phyloP scores from a whole-genome alignment of 2,888 invertebrate species.

The Odontothrips loti region DNA sequence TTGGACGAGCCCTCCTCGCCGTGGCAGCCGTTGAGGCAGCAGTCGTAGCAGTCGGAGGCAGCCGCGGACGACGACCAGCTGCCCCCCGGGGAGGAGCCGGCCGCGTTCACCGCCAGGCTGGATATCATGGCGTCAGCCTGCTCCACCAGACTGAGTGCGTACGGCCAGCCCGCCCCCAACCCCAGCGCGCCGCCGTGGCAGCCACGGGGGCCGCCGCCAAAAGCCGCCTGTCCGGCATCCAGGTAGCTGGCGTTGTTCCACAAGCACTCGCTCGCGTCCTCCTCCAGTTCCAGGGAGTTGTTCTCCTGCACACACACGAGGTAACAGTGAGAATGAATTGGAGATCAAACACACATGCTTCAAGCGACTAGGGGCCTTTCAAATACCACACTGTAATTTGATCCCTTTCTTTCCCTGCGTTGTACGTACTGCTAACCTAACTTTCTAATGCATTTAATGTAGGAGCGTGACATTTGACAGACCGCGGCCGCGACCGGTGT shows the following conservation, averaged over 20 bases:
- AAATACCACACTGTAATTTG: too few relatives aligned
- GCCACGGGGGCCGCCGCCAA: slow-evolving; percentile 14
- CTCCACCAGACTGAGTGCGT: slow-evolving; percentile 44
- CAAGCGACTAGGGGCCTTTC: too few relatives aligned
- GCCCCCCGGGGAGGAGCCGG: slow-evolving; percentile 55
- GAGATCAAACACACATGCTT: neutral
- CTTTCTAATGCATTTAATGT: too few relatives aligned
- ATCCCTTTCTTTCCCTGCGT: too few relatives aligned
- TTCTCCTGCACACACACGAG: slow-evolving; percentile 65
- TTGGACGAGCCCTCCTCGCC: slow-evolving; percentile 57
- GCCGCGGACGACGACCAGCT: slow-evolving; percentile 53
- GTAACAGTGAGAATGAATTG: slow-evolving; percentile 45
- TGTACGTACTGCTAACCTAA: too few relatives aligned
- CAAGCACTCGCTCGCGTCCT: slow-evolving; percentile 67
- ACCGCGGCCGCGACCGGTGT: neutral
- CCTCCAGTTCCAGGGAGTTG: slow-evolving; percentile 66
- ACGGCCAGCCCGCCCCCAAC: slow-evolving; percentile 33
- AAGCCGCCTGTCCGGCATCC: slow-evolving; percentile 42
- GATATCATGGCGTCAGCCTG: slow-evolving; percentile 6
- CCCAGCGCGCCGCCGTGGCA: slow-evolving; percentile 12
- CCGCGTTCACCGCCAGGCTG: slow-evolving; percentile 25
- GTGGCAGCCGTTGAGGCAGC: slow-evolving; percentile 37
- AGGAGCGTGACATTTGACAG: slow-evolving; percentile 25
- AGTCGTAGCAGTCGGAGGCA: slow-evolving; percentile 36
- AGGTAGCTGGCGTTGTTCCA: slow-evolving; percentile 72